Base-by-base conservation (phyloP, 2,797 vertebrate species). In the Malacoctenus gilli region DNA sequence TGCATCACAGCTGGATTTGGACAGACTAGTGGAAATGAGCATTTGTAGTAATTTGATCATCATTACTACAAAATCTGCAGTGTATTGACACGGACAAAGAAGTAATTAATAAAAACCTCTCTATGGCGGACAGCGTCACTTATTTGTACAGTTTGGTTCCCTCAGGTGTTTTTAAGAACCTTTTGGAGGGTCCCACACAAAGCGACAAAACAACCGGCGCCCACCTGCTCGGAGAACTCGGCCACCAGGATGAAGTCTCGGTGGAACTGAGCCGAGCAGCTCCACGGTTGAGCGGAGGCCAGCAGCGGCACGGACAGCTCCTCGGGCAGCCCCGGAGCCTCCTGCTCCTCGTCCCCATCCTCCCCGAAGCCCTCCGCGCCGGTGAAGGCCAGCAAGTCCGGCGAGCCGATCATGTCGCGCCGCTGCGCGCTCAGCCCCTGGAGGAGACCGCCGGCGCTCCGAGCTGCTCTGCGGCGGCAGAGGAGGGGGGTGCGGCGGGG, bases 201-300 rank as follows among this genome's bases (percentile, higher is more conserved):
- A n/a, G n/a, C n/a, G n/a, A n/a, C n/a, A n/a, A n/a, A n/a, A n/a
- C n/a, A n/a, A 64, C 1, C 48, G 1, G 48, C 11, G 48, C 69
- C 89, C 68, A 99, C 96, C 87, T 98, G 94, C 72, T 99, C 97
- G 0, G 96, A 99, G 88, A 99, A 99, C 51, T 99, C 97, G 0
- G 96, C 94, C 88, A 99, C 94, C 52, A 99, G 93, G 30, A 99
- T 94, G 84, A 99, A 99, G 80, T 99, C 97, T 48, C 92, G 84
- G 28, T 84, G 85, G 58, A 98, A 99, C 66, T 87, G 92, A 54
- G 94, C 93, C 11, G 89, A 62, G 80, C 85, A 87, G 73, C 82
- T 89, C 97, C 97, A 99, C 3, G 96, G 97, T 66, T 94, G 91
- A 11, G 84, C 22, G 0, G 89, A 78, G 0, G 93, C 89, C 9